Evolutionary conservation across 2,797 vertebrate species (phyloP).

Genomic region (Taenioides sp.): DNA sequence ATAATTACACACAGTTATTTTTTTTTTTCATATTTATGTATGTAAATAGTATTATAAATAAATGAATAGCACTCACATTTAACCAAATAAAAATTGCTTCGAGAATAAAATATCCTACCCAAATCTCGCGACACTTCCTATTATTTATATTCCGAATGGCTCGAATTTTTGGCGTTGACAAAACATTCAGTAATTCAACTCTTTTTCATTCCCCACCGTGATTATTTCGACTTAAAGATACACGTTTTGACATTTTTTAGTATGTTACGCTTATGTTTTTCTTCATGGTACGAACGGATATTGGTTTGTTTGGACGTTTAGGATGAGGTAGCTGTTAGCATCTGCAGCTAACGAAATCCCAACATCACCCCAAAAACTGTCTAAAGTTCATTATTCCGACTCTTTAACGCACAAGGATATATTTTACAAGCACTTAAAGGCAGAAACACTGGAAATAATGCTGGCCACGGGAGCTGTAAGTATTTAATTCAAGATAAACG

Average conservation of each 20-base stretch:
- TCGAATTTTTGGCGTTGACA: constrained; percentile 1
- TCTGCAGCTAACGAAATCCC: not conserved
- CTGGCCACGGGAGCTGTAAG: constrained; percentile 82
- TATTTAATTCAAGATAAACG: constrained; percentile 14
- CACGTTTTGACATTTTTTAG: not conserved
- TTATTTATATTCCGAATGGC: constrained; percentile 11
- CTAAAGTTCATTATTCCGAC: not conserved
- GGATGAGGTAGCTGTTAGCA: constrained; percentile 32
- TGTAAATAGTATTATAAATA: not conserved
- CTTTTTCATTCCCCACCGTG: accelerated
- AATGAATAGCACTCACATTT: not conserved
- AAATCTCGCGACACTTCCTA: constrained; percentile 58
- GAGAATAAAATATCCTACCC: not conserved
- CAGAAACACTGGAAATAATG: constrained; percentile 62
- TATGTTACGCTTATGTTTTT: not conserved
- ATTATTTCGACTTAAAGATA: not conserved
- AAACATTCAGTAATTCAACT: not conserved
- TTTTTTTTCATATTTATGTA: not conserved
- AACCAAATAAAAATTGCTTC: not conserved
- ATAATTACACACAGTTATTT: too few species aligned
- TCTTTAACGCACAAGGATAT: not conserved
- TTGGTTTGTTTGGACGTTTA: constrained; percentile 23
- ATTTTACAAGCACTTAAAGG: constrained; percentile 21
- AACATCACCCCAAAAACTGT: constrained; percentile 6
- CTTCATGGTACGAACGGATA: not conserved